Evolutionary conservation across 92 coral and sea anemone species (phyloP), one percentile per base, ranked within the genome.

Genomic region (Bergia sp.): DNA sequence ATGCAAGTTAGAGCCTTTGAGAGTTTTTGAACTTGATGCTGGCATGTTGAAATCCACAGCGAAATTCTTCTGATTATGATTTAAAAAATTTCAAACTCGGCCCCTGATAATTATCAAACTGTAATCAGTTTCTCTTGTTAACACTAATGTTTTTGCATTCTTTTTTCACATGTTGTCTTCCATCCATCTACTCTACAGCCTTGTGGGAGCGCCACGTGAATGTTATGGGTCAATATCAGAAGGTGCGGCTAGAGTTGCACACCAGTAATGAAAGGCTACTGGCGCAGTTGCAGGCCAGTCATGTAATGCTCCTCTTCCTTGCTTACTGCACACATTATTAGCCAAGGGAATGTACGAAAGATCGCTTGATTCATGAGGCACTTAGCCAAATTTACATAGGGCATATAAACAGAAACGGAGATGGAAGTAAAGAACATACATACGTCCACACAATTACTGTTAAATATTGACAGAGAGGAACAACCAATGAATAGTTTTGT

Each of bases 241-340:
- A 97, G 99, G 99, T 97, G 98, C 96, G 99, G 94, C 96, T 92
- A 82, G 99, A 97, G 92, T 92, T 97, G 95, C 90, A 90, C 99
- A 89, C 92, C 87, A 95, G 98, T 95, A 97, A 95, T 92, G 95
- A 94, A 91, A 91, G 96, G 91, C 98, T 97, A 79, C 85, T 97
- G 95, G 94, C 95, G 90, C 96, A 94, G 95, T 92, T 97, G 76
- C 98, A 97, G 92, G 97, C 98, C 93, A 96, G 95, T 94, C 99
- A 97, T 92, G 99, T 97, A 97, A 97, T 84, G 87, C 79, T 69
- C 67, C 77, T 8, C 67, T 71, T 69, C 39, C 77, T 84, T 84
- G 79, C 87, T 72, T 71, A 71, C 45, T 72, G 86, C 87, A 84
- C 67, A 44, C 10, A 84, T 69, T 11, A 53, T 64, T 84, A 13